Base-by-base conservation (phyloP, 2,113 vertebrate species). In the Ellobius talpinus region DNA sequence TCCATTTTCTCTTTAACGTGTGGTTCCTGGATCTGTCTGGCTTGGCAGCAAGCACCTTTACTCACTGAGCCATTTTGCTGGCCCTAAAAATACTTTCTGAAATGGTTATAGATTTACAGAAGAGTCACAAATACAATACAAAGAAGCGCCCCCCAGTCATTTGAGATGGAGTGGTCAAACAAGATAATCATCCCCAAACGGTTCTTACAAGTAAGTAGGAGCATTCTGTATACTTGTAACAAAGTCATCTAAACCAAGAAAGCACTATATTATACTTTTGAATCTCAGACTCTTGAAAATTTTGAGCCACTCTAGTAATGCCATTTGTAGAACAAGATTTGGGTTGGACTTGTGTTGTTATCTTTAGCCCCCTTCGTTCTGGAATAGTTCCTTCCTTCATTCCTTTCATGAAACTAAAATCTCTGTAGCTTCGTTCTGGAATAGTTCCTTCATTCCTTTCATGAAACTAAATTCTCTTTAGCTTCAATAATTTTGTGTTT, bases 271-370 rank as follows among this genome's bases (percentile, higher is more conserved):
- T 29, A 7, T 13, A 23, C 26, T 29, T 2, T 39, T 3, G 36
- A 39, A 61, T 65, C 66, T 95, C 61, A 76, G 47, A 52, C 13
- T 6, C 84, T 4, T 52, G 50, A 82, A 73, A 23, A 92, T 74
- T 92, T 72, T 42, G 7, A 84, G 42, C 24, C 52, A 82, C 55
- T 92, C 19, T 8, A 70, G 3, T 91, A 70, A 39, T n/a, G 47
- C 42, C 68, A 55, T 94, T 91, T 93, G 63, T 65, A 89, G 58
- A 79, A 86, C 76, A 97, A 26, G 47, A 79, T 42, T 5, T 19
- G 31, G 36, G 55, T 77, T 87, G 91, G 42, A 89, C 42, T 77
- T 72, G 63, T 33, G 58, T 55, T 88, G 29, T 88, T 93, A 33
- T 84, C 31, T 82, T 76, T 68, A 77, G 66, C 81, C 7, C 81